These are phyloP conservation scores for Catostylus mosaicus DNA, from an alignment of 30 jellyfish, hydroid and myxozoan species.

Conservation along the genomic window DNA sequence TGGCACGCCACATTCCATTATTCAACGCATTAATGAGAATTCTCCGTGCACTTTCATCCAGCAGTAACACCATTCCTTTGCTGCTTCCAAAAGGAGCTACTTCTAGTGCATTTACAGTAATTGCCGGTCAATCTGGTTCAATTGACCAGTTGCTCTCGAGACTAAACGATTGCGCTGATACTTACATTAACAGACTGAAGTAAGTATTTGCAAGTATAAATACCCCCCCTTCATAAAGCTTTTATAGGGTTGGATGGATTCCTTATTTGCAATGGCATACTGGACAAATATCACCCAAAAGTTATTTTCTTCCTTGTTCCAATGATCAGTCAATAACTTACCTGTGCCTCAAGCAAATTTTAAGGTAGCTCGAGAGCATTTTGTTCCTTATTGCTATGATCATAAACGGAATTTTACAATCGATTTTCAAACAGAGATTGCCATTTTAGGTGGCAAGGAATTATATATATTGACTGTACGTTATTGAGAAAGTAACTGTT, in stretches of 20 bases:
- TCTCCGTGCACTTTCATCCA: slow-evolving; percentile 76
- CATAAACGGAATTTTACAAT: no score
- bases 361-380: no score
- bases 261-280: no score
- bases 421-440: no score
- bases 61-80: slow-evolving; percentile 36
- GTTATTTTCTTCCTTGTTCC: no score
- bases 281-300: no score
- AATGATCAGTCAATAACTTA: no score
- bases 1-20: slow-evolving; percentile 95
- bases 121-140: slow-evolving; percentile 54
- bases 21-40: slow-evolving; percentile 78
- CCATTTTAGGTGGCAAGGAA: no score
- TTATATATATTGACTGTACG: no score
- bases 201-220: slow-evolving; percentile 27
- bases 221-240: background rate
- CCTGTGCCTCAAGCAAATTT: no score
- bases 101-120: slow-evolving; percentile 17
- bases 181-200: slow-evolving; percentile 85
- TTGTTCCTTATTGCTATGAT: no score
- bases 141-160: slow-evolving; percentile 59
- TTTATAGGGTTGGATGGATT: background rate
- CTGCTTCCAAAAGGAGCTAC: slow-evolving; percentile 50
- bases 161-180: slow-evolving; percentile 87
- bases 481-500: no score